phyloP scores from a whole-genome alignment of 2,113 vertebrate species.

The Chionomys nivalis region DNA sequence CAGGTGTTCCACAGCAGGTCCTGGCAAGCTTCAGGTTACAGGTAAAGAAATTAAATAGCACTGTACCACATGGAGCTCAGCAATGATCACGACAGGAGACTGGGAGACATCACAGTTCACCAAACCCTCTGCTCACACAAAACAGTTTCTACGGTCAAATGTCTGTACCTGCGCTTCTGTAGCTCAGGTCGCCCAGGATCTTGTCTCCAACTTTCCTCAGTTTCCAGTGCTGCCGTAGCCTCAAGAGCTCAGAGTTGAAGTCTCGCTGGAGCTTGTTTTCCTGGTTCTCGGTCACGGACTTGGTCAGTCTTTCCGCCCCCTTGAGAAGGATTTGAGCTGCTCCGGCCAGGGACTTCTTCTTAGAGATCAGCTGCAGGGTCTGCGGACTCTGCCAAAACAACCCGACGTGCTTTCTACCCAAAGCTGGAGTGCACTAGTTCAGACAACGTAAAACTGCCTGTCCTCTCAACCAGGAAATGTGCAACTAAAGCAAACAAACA shows the following conservation, averaged over 20 bases:
- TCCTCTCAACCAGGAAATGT: conserved; percentile 11
- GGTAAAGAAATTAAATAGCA: conserved; percentile 20
- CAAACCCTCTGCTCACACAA: background rate
- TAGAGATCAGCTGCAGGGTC: conserved; percentile 95
- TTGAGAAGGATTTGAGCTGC: conserved; percentile 96
- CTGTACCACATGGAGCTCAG: background rate
- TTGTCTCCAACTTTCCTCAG: conserved; percentile 98
- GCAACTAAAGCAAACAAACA: background rate
- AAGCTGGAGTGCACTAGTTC: background rate
- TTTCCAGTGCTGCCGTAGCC: conserved; percentile 98
- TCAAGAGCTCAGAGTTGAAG: conserved; percentile 96
- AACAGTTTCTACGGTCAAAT: background rate
- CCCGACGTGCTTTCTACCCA: background rate
- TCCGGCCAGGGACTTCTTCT: conserved; percentile 95
- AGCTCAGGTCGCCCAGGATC: conserved; percentile 98
- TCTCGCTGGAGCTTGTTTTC: conserved; percentile 97
- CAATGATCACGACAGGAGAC: background rate
- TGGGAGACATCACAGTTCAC: background rate
- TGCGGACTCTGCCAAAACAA: conserved; percentile 89
- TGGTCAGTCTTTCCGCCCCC: conserved; percentile 95
- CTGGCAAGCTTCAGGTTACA: background rate
- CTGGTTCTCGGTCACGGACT: conserved; percentile 95
- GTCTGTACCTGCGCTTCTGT: conserved; percentile 94
- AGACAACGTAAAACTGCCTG: background rate
- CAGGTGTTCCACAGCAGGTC: background rate